Base-by-base conservation (phyloP, 2,113 vertebrate species). In the Galbula dea region DNA sequence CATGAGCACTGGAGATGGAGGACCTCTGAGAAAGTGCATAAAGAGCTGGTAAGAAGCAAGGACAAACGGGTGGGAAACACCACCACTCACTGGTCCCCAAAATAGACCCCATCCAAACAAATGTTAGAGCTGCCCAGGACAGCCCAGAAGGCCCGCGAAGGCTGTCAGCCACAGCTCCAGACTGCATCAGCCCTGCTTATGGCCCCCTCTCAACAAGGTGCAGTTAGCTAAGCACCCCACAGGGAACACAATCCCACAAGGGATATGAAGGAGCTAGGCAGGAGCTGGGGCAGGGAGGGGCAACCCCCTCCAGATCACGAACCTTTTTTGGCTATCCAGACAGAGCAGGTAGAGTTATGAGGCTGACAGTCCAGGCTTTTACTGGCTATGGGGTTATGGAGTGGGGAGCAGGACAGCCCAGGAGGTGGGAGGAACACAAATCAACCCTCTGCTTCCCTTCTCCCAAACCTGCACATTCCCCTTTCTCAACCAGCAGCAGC, bases 61-160 rank as follows among this genome's bases (percentile, higher is more conserved):
- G 20, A 27, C 0, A 1, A 59, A 32, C 0, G 2, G 1, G 9
- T 20, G 3, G 18, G 24, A 8, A 46, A 17, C 11, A 18, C n/a
- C 23, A 26, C 16, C 6, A 2, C 26, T 5, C 30, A 15, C n/a
- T 46, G 34, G 26, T 41, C 63, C 34, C n/a, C 30, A n/a, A 10
- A 26, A 46, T 6, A 24, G 4, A 20, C 14, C 9, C 36, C 15
- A 21, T 24, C 22, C 24, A 62, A 74, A 73, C 1, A 0, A 16
- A 11, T 4, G 1, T 24, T 32, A 34, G 18, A 36, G 36, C 24
- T 58, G 32, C 41, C 32, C 32, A 45, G 9, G 36, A 21, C 30
- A n/a, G 29, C 10, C 21, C 14, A 19, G 18, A 19, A 32, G 26
- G 17, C 7, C 46, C 54, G 37, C 17, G 27, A 10, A 41, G 11